phyloP scores from a whole-genome alignment of 2,797 vertebrate genomes.

The Apogon talboti region DNA sequence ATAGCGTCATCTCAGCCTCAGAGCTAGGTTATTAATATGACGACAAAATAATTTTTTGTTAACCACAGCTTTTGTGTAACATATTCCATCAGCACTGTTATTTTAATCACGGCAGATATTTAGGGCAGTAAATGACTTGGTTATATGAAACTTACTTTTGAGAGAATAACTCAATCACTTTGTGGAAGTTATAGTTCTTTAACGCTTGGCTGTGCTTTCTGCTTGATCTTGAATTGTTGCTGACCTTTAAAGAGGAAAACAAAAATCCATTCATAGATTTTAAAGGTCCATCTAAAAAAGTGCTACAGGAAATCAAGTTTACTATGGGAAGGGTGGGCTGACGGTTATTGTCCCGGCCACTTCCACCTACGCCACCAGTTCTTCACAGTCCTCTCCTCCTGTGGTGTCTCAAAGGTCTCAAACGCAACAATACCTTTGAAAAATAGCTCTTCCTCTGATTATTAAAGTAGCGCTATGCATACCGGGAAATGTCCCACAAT shows the following conservation, averaged over 20 bases:
- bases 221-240: conserved; percentile 52
- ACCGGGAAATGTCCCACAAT: conserved; percentile 65
- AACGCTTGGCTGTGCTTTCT: conserved; percentile 4
- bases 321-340: conserved; percentile 77
- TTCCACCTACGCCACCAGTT: conserved; percentile 78
- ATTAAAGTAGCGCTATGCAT: conserved; percentile 62
- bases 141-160: conserved; percentile 11
- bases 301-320: conserved; percentile 73
- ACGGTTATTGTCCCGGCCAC: conserved; percentile 77
- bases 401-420: conserved; percentile 76
- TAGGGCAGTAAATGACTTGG: conserved; percentile 23
- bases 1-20: conserved; percentile 44
- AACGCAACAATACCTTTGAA: conserved; percentile 75
- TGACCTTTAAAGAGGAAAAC: conserved; percentile 58
- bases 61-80: conserved; percentile 29
- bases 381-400: conserved; percentile 68
- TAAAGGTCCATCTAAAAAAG: conserved; percentile 55
- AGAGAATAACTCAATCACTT: conserved; percentile 5
- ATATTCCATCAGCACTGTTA: conserved; percentile 34
- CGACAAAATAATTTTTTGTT: conserved; percentile 45
- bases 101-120: conserved; percentile 28
- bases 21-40: conserved; percentile 55
- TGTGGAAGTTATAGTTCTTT: conserved; percentile 14
- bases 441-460: conserved; percentile 81
- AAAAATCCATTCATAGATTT: conserved; percentile 75